phyloP scores from a whole-genome alignment of 1,140 invertebrate genomes.

The Sycobia sp. region DNA sequence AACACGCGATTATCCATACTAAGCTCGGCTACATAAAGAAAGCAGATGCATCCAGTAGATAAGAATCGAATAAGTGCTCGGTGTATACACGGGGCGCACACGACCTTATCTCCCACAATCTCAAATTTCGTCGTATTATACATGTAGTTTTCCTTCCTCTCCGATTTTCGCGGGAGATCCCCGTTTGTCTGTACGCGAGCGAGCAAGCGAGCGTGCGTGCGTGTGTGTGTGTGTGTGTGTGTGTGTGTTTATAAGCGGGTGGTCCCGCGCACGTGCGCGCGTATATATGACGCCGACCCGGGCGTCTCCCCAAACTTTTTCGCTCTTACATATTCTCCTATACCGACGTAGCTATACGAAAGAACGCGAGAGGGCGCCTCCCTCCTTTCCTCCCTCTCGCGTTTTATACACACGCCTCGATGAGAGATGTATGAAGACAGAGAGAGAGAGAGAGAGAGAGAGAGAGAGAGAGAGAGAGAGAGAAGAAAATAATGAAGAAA shows the following conservation, averaged over 20 bases:
- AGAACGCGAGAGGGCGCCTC: not conserved
- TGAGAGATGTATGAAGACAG: no score
- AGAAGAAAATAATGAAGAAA: no score
- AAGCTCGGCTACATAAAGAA: no score
- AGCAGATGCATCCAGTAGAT: slow-evolving; percentile 30
- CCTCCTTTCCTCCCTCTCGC: not conserved
- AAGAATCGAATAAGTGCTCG: slow-evolving; percentile 16
- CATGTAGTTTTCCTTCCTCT: slow-evolving; percentile 21
- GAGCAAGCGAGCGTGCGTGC: no score
- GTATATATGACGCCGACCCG: no score
- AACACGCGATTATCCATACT: not conserved
- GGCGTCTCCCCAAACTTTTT: slow-evolving; percentile 18
- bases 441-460: no score
- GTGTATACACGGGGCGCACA: not conserved
- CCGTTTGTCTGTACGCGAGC: slow-evolving; percentile 12
- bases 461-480: no score
- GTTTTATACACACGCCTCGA: no score
- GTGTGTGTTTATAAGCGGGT: no score
- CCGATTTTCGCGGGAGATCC: slow-evolving; percentile 29
- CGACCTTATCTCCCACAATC: slow-evolving; percentile 30
- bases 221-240: no score
- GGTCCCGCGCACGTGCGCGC: no score
- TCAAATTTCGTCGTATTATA: slow-evolving; percentile 27
- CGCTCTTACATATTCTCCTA: not conserved
- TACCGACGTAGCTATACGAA: not conserved